Evolutionary conservation across 1,140 invertebrate genomes (phyloP).

Genomic region (Heliconius eleuchia): DNA sequence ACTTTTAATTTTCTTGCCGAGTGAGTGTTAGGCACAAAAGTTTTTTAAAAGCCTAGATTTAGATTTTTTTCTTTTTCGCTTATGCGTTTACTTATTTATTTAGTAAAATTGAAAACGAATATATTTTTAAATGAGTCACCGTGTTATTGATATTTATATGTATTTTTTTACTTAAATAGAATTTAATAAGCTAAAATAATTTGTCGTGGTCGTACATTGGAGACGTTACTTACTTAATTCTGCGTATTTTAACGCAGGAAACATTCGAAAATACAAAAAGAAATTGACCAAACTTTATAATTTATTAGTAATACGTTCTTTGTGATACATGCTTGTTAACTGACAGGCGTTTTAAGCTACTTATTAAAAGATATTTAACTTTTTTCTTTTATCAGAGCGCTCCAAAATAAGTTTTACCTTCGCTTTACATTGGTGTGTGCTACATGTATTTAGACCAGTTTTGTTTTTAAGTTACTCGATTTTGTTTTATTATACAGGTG

Average conservation of each 20-base stretch:
- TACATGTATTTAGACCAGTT: conserved; percentile 33
- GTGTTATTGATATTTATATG: not conserved
- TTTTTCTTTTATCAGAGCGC: not conserved
- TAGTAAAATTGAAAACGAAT: not conserved
- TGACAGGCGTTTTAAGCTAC: not conserved
- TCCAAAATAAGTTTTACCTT: not conserved
- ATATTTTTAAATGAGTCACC: not conserved
- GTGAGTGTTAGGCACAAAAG: too few species aligned
- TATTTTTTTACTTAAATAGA: not conserved
- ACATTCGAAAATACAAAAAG: not conserved
- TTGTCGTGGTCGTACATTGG: not conserved
- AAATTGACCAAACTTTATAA: not conserved
- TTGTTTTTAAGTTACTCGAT: conserved; percentile 19
- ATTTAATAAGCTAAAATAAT: not conserved
- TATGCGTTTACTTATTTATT: not conserved
- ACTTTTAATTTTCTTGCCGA: too few species aligned
- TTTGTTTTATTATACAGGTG: conserved; percentile 29
- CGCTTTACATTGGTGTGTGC: conserved; percentile 19
- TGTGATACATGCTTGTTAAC: not conserved
- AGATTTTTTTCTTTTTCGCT: not conserved
- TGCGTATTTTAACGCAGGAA: too few species aligned
- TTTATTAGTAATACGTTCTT: not conserved
- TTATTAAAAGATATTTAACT: not conserved
- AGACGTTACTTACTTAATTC: not conserved
- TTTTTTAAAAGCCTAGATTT: not conserved